Base-by-base conservation (phyloP, 2,888 invertebrate genomes). In the Coecobrya sp. region DNA sequence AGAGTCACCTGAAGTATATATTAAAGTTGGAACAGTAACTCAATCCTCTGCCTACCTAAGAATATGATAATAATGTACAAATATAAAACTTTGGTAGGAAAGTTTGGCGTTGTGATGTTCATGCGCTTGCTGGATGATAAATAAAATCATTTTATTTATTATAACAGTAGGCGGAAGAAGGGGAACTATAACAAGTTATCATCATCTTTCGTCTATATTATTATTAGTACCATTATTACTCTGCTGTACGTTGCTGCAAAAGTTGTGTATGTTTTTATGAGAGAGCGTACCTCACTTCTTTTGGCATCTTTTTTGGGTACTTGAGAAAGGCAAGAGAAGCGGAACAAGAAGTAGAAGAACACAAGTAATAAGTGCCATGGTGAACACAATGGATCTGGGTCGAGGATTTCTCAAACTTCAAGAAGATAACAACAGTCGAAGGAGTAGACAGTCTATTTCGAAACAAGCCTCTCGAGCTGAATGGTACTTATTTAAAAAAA, bases 381-480 rank as follows among this genome's bases (percentile, higher is more conserved):
- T 89, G 89, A 89, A 89, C 70, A 89, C 82, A 82, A 89, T 92
- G 92, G 92, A 92, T 70, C 36, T 90, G 85, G 92, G 87, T 70
- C 92, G 93, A 76, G 93, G 94, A 65, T 94, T 94, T 86, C 93
- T 94, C 88, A 94, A 94, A 86, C 91, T 94, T 27, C 91, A 93
- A 70, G 94, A 94, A 87, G 94, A 94, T 42, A 88, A 91, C 76
- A 84, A 92, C 73, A 93, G 90, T 36, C 91, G 94, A 25, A 89
- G 93, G 49, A 91, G 93, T 42, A 92, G 92, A n/a, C 19, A 92
- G 93, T 55, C 89, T 92, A 55, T 92, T 94, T 65, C 89, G 86
- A 27, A 84, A 87, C 7, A 84, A 90, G 16, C 92, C 93, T 19
- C 81, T 91, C 7, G 92, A 94, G 82, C 84, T 93, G 88, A 91